These are phyloP conservation scores for Stenotaenia linearis DNA, from an alignment of 2,888 invertebrate genomes.

Conservation along the genomic window DNA sequence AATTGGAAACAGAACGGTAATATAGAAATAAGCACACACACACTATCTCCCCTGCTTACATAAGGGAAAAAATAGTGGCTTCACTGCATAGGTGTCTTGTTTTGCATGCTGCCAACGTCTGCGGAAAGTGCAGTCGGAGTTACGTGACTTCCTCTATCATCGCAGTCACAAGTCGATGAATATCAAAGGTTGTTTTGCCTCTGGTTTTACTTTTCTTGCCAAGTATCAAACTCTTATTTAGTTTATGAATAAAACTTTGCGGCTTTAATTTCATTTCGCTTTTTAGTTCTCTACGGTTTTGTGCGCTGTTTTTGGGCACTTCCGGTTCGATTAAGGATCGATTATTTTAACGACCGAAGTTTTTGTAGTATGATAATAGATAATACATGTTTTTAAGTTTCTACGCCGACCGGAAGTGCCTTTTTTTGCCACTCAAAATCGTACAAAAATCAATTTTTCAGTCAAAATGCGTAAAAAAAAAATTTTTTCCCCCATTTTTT, in stretches of 20 bases:
- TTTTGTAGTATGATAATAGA: no score
- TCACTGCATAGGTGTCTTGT: background rate
- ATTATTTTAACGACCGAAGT: no score
- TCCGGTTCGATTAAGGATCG: no score
- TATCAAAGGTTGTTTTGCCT: slow-evolving; percentile 20
- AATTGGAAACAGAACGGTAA: slow-evolving; percentile 19
- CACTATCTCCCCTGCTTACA: background rate
- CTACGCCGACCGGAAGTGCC: no score
- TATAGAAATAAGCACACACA: slow-evolving; percentile 19
- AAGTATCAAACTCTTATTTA: slow-evolving; percentile 17
- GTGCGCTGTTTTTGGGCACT: no score
- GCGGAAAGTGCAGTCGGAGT: background rate
- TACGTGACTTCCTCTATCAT: slow-evolving; percentile 14
- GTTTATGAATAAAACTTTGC: background rate
- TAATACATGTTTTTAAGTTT: no score
- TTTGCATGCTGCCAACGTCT: slow-evolving; percentile 15
- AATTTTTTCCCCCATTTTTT: no score
- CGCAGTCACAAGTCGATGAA: slow-evolving; percentile 5
- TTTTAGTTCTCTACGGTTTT: no score
- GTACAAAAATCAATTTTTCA: no score
- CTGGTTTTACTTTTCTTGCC: background rate
- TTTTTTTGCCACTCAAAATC: no score
- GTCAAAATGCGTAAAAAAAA: no score
- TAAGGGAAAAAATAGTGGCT: background rate
- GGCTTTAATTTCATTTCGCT: no score